Conservation (phyloP, 2,888 invertebrate species). For the Phania funesta region DNA sequence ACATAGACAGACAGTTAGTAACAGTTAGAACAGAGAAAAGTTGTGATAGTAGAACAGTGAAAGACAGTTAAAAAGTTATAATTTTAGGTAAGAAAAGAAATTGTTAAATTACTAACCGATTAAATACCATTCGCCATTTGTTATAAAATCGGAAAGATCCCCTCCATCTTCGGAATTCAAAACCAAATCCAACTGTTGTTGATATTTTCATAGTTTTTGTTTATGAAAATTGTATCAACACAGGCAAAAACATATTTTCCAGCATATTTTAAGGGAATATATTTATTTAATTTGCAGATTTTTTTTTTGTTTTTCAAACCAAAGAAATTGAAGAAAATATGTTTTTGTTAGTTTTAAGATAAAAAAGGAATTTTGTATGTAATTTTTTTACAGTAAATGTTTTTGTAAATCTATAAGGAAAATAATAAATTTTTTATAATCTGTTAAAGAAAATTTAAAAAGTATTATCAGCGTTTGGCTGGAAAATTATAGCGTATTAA, state of each 20-base stretch:
- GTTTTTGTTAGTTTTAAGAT: conserved; percentile 64
- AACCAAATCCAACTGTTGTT: conserved; percentile 93
- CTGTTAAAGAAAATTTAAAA: neutral
- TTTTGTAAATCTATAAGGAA: conserved; percentile 8
- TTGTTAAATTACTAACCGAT: conserved; percentile 85
- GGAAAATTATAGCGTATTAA: too few species aligned
- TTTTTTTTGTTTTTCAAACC: conserved; percentile 41
- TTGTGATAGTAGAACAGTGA: conserved; percentile 16
- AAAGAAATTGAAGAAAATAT: conserved; percentile 66
- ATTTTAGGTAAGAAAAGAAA: conserved; percentile 33
- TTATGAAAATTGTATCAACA: conserved; percentile 66
- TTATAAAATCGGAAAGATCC: conserved; percentile 97
- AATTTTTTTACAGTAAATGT: conserved; percentile 3
- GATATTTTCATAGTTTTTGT: conserved; percentile 63
- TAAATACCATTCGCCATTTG: conserved; percentile 99
- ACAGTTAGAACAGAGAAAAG: conserved; percentile 41
- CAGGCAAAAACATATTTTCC: conserved; percentile 68
- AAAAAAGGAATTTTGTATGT: conserved; percentile 18
- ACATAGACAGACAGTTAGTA: conserved; percentile 53
- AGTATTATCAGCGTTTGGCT: too few species aligned
- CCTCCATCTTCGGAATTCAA: conserved; percentile 96
- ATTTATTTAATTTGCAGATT: conserved; percentile 53
- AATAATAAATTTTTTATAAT: neutral
- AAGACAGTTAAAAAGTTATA: conserved; percentile 36
- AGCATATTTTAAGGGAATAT: conserved; percentile 27